Evolutionary conservation across 2,888 invertebrate genomes (phyloP).

Genomic region (Aspidiotus destructor): DNA sequence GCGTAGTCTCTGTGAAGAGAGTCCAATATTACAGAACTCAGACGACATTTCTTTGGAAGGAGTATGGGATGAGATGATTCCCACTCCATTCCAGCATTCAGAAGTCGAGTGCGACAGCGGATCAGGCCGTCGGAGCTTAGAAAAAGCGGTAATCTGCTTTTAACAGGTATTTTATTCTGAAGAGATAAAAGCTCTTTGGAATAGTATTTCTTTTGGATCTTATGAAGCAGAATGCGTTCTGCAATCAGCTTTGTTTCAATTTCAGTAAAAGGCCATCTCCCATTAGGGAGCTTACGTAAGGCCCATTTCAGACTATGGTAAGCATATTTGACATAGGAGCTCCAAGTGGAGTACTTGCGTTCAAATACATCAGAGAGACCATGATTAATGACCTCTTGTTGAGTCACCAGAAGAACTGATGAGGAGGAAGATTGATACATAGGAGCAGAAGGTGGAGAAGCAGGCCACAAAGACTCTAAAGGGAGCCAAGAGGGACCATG

Average conservation of each 20-base stretch:
- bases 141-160: not conserved
- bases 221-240: not conserved
- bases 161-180: not conserved
- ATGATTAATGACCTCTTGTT: not conserved
- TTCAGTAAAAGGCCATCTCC: too few species aligned
- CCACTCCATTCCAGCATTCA: not conserved
- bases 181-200: not conserved
- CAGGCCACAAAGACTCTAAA: not conserved
- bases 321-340: too few species aligned
- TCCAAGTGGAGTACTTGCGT: too few species aligned
- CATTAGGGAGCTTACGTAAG: not conserved
- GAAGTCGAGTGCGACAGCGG: not conserved
- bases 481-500: conserved; percentile 5
- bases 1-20: not conserved
- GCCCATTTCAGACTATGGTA: not conserved
- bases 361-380: too few species aligned
- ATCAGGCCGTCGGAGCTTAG: not conserved
- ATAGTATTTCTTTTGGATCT: not conserved
- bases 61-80: not conserved
- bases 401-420: not conserved
- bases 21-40: not conserved
- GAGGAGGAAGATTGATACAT: not conserved
- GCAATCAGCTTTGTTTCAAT: not conserved
- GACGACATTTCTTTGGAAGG: not conserved
- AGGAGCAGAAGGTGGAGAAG: not conserved